These are phyloP conservation scores for Cebuella pygmaea DNA, from an alignment of 2,797 vertebrate genomes.

Conservation along the genomic window DNA sequence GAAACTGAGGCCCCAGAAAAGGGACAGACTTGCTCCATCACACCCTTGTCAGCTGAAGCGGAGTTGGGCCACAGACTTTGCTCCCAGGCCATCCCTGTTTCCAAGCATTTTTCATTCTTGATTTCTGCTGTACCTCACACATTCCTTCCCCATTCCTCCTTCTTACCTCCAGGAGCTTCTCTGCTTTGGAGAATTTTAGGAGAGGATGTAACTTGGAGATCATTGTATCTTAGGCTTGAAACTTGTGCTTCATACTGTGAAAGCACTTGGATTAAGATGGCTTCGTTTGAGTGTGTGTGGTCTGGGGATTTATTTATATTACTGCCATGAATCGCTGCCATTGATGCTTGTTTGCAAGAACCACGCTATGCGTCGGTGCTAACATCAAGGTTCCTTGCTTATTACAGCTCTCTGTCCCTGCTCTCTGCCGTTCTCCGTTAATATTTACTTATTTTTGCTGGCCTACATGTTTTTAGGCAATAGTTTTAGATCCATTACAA, in stretches of 20 bases:
- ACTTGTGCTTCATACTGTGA: background rate
- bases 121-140: background rate
- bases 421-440: background rate
- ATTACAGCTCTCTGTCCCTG: background rate
- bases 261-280: background rate
- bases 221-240: background rate
- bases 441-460: background rate
- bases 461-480: background rate
- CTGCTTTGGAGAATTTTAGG: background rate
- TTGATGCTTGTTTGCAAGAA: background rate
- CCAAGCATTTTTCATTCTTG: conserved; percentile 5
- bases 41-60: background rate
- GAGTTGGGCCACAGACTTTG: background rate
- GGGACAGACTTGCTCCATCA: background rate
- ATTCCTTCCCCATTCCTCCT: background rate
- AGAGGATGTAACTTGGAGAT: background rate
- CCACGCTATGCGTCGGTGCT: background rate
- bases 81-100: background rate
- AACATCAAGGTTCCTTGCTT: background rate
- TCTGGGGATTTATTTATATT: background rate
- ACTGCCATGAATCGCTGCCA: background rate
- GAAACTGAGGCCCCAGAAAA: background rate
- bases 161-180: background rate
- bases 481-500: background rate
- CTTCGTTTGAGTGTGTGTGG: background rate